Evolutionary conservation across 1,140 invertebrate genomes (phyloP).

Genomic region (Cydia pomonella): DNA sequence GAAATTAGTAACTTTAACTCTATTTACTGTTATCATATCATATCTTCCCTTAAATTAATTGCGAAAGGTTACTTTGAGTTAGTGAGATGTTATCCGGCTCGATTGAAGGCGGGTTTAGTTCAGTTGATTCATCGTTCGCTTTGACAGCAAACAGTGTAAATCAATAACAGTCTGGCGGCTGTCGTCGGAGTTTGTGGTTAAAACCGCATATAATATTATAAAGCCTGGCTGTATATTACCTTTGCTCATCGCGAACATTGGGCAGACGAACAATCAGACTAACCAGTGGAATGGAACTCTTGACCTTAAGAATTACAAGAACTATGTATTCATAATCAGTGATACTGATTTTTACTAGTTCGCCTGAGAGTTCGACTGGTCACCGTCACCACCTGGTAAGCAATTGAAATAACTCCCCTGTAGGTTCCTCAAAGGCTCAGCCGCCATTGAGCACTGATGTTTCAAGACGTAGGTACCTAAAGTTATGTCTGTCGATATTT

Average conservation of each 20-base stretch:
- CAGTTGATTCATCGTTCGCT: slow-evolving; percentile 24
- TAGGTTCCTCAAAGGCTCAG: not conserved
- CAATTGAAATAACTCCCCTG: not conserved
- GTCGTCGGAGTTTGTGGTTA: slow-evolving; percentile 14
- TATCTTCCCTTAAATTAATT: not conserved
- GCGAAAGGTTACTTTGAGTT: not conserved
- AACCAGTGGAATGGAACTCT: not conserved
- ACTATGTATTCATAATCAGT: no score
- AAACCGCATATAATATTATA: slow-evolving; percentile 12
- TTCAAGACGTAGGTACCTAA: slow-evolving; percentile 10
- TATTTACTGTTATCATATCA: not conserved
- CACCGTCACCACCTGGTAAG: not conserved
- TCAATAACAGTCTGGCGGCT: slow-evolving; percentile 34
- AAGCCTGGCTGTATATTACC: not conserved
- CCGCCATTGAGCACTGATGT: slow-evolving; percentile 33
- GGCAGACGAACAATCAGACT: not conserved
- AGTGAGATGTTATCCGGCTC: not conserved
- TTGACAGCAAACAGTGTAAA: slow-evolving; percentile 33
- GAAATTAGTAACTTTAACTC: not conserved
- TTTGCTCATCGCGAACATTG: not conserved
- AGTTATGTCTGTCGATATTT: slow-evolving; percentile 20
- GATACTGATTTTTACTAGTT: no score
- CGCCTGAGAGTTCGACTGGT: no score
- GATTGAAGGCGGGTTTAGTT: not conserved
- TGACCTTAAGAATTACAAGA: not conserved